Percentiles rank a stretch among this genome's conserved stretches.
Evolutionary conservation across 2,113 vertebrate genomes (phyloP).

Genomic region (Pluvianellus socialis): DNA sequence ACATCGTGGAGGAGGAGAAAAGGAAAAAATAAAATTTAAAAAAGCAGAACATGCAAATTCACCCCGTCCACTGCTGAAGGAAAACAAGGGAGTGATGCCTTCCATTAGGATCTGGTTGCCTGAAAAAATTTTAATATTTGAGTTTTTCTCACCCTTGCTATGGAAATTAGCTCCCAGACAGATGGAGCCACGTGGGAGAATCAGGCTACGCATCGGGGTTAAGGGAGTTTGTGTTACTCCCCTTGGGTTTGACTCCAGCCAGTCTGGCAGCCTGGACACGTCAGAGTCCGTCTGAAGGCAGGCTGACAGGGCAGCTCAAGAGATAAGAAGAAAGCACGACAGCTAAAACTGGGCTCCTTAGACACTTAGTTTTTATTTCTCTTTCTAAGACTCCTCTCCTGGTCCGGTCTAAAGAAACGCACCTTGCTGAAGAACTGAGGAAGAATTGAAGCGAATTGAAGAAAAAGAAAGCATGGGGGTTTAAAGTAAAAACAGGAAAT

Average conservation of each 20-base stretch:
- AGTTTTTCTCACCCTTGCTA: background rate
- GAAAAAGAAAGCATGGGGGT: background rate
- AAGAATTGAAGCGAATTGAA: background rate
- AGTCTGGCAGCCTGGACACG: background rate
- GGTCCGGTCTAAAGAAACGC: background rate
- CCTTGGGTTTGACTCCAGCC: background rate
- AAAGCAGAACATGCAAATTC: background rate
- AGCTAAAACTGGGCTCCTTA: background rate
- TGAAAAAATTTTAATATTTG: background rate
- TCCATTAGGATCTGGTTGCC: background rate
- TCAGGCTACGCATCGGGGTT: rapidly evolving
- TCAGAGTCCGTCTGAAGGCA: background rate
- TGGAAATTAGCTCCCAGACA: background rate
- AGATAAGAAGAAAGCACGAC: background rate
- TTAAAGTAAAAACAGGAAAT: background rate
- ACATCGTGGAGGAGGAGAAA: background rate
- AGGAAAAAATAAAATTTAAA: background rate
- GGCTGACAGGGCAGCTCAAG: background rate
- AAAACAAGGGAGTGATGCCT: background rate
- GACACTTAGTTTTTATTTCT: background rate
- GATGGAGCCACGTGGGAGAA: rapidly evolving
- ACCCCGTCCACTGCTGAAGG: background rate
- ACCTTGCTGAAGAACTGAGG: background rate
- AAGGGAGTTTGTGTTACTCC: background rate
- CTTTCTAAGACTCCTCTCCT: background rate